Base-by-base conservation (phyloP, 30 jellyfish, hydroid and myxozoan genomes). In the Pseudorhiza aurosa region DNA sequence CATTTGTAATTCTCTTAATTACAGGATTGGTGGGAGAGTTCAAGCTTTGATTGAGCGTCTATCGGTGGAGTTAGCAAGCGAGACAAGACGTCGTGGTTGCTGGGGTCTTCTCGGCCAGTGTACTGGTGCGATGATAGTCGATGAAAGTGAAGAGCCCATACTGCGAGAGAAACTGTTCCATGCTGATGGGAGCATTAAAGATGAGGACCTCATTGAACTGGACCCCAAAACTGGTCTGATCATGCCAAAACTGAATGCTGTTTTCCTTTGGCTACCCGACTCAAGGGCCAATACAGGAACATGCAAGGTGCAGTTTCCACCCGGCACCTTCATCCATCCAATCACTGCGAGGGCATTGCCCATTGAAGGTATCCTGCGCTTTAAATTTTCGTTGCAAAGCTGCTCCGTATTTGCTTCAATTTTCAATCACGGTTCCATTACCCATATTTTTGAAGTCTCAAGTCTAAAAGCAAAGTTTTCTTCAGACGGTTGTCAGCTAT, bases 21-120 rank as follows among this genome's bases (percentile, higher is more conserved):
- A 14, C 65, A 91, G 98, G 80, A 75, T 85, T 65, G 96, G 96
- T 50, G 85, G 88, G 28, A 90, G 98, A 25, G 87, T 72, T 0
- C 94, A 91, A 45, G 88, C 93, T 21, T 57, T 91, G 60, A 17
- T 85, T 35, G 94, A 85, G 8, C 65, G 90, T 14, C 77, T 92
- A 24, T 62, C 96, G 3, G 87, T 75, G 27, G 96, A 92, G 46
- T 47, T 92, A 8, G 81, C 96, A 22, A 82, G 94, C 24, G 98
- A 92, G 47, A 87, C 98, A 27, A 92, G 92, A 60, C 58, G 98
- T 21, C 79, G 98, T 4, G 98, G 98, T 18, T 92, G 96, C 40
- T 74, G 95, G 88, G 96, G 98, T 22, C 81, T 92, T 44, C 94
- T 92, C 27, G 93, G 96, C 4, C 96, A 92, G 31, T 68, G 76